Conservation (phyloP, 1,140 invertebrate genomes). For the Drosophila sp. region DNA sequence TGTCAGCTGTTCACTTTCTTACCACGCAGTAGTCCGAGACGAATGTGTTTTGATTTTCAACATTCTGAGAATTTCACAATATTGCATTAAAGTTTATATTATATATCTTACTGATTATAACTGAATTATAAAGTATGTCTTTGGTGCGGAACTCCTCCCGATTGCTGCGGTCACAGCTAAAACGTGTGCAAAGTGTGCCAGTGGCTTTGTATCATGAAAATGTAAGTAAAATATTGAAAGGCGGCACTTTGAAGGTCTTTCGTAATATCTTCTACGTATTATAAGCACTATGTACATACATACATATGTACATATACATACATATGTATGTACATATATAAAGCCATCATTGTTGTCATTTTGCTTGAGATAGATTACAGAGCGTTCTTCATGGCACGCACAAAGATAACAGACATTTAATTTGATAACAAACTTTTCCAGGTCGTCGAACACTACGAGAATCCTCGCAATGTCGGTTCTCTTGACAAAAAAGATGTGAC, state of each 20-base stretch:
- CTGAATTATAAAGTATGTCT: slow-evolving; percentile 51
- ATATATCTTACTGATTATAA: slow-evolving; percentile 30
- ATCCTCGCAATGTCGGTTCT: slow-evolving; percentile 99
- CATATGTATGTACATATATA: too few species aligned
- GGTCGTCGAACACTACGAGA: slow-evolving; percentile 99
- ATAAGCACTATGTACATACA: slow-evolving; percentile 8
- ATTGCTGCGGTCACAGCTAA: slow-evolving; percentile 56
- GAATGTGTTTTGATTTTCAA: slow-evolving; percentile 31
- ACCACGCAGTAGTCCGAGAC: slow-evolving; percentile 33
- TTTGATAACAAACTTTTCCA: slow-evolving; percentile 77
- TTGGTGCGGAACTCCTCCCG: slow-evolving; percentile 54
- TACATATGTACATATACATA: too few species aligned
- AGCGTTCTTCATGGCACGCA: slow-evolving; percentile 37
- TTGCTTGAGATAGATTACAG: slow-evolving; percentile 21
- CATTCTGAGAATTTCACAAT: slow-evolving; percentile 63
- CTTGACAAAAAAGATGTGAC: slow-evolving; percentile 96
- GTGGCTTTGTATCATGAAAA: slow-evolving; percentile 78
- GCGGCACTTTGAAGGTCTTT: slow-evolving; percentile 46
- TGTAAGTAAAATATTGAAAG: slow-evolving; percentile 58
- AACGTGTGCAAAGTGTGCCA: slow-evolving; percentile 76
- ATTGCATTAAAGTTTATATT: slow-evolving; percentile 6
- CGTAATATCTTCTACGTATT: slow-evolving; percentile 60
- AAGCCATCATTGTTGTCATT: slow-evolving; percentile 39
- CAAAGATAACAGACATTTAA: slow-evolving; percentile 50
- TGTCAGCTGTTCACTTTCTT: slow-evolving; percentile 11